These are phyloP conservation scores for Enteromius paludinosus DNA, from an alignment of 2,797 vertebrate species.

Conservation along the genomic window DNA sequence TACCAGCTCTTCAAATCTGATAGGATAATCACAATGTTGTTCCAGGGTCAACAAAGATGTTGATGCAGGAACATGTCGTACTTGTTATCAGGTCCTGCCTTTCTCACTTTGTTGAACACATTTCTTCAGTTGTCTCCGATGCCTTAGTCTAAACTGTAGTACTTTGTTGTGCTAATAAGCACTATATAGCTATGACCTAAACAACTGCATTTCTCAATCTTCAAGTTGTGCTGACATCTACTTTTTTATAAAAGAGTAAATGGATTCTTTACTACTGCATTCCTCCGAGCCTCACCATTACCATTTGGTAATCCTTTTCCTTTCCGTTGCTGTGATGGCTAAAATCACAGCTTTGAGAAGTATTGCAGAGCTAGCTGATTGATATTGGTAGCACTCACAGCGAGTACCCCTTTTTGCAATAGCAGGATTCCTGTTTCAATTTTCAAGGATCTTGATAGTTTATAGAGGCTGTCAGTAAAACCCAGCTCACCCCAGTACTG, in stretches of 20 bases:
- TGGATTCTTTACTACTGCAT: conserved; percentile 40
- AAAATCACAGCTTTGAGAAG: conserved; percentile 74
- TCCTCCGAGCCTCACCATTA: conserved; percentile 71
- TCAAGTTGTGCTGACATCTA: not conserved
- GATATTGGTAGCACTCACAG: conserved; percentile 76
- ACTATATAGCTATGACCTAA: not conserved
- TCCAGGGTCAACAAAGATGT: no score
- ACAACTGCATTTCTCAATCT: not conserved
- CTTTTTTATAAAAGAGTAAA: conserved; percentile 5
- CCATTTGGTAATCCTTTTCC: conserved; percentile 68
- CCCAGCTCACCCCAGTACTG: not conserved
- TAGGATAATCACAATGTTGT: no score
- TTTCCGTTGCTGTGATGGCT: conserved; percentile 80
- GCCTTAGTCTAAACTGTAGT: not conserved
- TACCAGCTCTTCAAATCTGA: no score
- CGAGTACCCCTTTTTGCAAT: conserved; percentile 72
- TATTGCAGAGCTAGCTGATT: conserved; percentile 77
- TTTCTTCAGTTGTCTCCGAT: not conserved
- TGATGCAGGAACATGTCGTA: no score
- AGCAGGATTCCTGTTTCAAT: conserved; percentile 80
- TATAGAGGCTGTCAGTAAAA: conserved; percentile 27
- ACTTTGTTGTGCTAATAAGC: not conserved
- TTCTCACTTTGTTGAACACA: not conserved
- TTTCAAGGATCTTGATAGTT: conserved; percentile 76
- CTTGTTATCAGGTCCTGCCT: no score